phyloP scores from a whole-genome alignment of 2,113 vertebrate species.

The Perca fluviatilis region DNA sequence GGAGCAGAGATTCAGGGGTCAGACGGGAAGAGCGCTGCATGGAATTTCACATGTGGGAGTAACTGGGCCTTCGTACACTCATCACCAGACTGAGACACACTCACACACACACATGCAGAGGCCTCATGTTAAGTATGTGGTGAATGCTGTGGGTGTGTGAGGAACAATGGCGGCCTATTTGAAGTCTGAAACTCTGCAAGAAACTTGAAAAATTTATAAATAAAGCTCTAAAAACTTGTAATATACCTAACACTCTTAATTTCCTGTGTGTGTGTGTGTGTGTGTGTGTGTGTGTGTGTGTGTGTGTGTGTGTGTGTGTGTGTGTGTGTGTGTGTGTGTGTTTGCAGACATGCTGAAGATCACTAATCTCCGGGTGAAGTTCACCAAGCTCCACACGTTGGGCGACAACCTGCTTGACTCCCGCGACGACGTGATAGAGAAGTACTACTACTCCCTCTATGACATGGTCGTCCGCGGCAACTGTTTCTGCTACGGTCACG shows the following conservation, averaged over 20 bases:
- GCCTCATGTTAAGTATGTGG: slow-evolving; percentile 44
- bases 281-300: slow-evolving; percentile 28
- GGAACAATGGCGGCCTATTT: background rate
- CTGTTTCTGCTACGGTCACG: slow-evolving; percentile 98
- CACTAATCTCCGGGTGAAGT: slow-evolving; percentile 94
- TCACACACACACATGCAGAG: slow-evolving; percentile 26
- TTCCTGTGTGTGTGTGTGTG: slow-evolving; percentile 20
- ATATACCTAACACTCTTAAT: background rate
- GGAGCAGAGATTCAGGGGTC: slow-evolving; percentile 16
- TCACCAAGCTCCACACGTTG: slow-evolving; percentile 92
- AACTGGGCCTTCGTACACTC: slow-evolving; percentile 34
- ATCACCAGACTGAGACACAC: slow-evolving; percentile 35
- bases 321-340: slow-evolving; percentile 26
- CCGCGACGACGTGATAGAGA: slow-evolving; percentile 93
- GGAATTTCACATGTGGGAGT: slow-evolving; percentile 75
- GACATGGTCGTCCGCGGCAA: slow-evolving; percentile 98
- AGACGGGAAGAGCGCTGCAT: slow-evolving; percentile 18
- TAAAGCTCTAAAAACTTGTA: background rate
- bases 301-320: slow-evolving; percentile 25
- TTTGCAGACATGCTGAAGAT: slow-evolving; percentile 93
- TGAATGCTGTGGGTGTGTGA: slow-evolving; percentile 48
- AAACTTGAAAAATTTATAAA: background rate
- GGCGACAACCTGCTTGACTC: slow-evolving; percentile 95
- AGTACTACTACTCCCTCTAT: slow-evolving; percentile 96
- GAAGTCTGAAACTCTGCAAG: background rate